Base-by-base conservation (phyloP, 2,888 invertebrate genomes). In the Chirona hameri region DNA sequence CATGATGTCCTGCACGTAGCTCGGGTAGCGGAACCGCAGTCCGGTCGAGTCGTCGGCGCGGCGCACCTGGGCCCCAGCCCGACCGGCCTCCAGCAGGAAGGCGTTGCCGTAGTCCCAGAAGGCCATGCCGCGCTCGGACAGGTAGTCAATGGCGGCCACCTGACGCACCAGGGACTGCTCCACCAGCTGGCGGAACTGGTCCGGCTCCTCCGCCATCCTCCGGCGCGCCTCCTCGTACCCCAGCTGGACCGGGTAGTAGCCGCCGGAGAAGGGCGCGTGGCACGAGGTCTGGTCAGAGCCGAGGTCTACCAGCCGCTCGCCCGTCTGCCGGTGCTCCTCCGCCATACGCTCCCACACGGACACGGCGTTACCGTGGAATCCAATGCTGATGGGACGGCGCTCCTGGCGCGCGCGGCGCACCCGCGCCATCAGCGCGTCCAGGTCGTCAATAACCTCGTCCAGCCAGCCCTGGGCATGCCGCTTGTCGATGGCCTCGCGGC, bases 41-140 rank as follows among this genome's bases (percentile, higher is more conserved):
- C 27, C 52, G 79, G 5, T 79, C 29, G 39, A n/a, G 4, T 80
- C 79, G 60, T 87, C 87, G 81, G 87, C 86, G 29, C 87, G 88
- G 46, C 88, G 87, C 9, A 90, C 89, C 83, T 90, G 88, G 10
- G 91, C 91, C 15, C 90, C 90, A 72, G 91, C 91, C 83, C 91
- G 86, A 81, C 89, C 87, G 9, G 91, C 91, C 86, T 92, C 91
- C 83, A 92, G 87, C 31, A 92, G 87, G 86, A 91, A 92, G 4
- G 91, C 91, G 86, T 92, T 92, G 31, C 91, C 91, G 86, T 92
- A 92, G 86, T 92, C 91, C 90, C 91, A 92, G 87, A 92, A 92
- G 85, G 88, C 88, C 88, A 91, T 87, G 15, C 91, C 91, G 76
- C 84, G 84, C 15, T 87, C 86, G 4, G 84, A 79, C 57, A 85